Base-by-base conservation (phyloP, 2,113 vertebrate species). In the Acanthochromis polyacanthus region DNA sequence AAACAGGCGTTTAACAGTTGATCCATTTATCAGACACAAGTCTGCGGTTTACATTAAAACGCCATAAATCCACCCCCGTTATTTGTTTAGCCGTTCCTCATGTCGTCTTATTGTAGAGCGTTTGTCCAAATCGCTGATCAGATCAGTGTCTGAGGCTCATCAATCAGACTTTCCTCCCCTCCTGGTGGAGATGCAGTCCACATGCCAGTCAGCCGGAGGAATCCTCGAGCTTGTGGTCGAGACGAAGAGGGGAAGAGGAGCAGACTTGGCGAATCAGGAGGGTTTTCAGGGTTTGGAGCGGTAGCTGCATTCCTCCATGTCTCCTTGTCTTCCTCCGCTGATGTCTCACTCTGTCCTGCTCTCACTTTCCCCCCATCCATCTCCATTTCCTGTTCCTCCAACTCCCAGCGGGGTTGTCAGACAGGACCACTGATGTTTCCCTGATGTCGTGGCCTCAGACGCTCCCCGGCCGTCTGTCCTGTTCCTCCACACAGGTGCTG, bases 291-390 rank as follows among this genome's bases (percentile, higher is more conserved):
- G 75, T 36, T 89, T 92, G 87, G 90, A 92, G 83, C 78, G 30
- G 61, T 51, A 43, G 71, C 80, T 80, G 73, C 92, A 93, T 92
- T 91, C 88, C 75, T 86, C 62, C 71, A 64, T 82, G 82, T 91
- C 88, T 86, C 71, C 67, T 56, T 69, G 75, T 87, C 86, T 90
- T 88, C 74, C 76, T 90, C 73, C 79, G 79, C 86, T 84, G 80
- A 83, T 84, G 74, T 87, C 87, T 87, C 80, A 71, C 73, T 88
- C 84, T 57, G 43, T 80, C 61, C 57, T 16, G 25, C 61, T 77
- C 58, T 57, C 10, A 0, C 48, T 60, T 43, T 40, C 51, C 72
- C n/a, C 36, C 67, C 55, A 63, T 73, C 65, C 45, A 52, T 85
- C 67, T 80, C 62, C 38, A 71, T 82, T 83, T 92, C 71, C 72